Evolutionary conservation across 2,797 vertebrate genomes (phyloP).

Genomic region (Hydrolagus colliei): DNA sequence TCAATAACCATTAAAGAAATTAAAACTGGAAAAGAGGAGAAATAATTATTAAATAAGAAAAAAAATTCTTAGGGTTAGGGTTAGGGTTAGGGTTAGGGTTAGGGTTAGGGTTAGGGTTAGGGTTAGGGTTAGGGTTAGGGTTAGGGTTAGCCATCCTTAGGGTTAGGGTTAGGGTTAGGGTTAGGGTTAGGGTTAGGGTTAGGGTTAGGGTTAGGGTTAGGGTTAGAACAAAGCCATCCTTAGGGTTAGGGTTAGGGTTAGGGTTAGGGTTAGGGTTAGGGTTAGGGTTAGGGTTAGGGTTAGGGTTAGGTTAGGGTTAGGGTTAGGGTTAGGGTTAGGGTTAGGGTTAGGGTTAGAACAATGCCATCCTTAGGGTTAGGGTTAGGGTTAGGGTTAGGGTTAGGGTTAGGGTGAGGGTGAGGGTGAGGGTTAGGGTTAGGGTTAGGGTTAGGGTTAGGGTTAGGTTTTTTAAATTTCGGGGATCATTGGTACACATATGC

Average conservation of each 20-base stretch:
- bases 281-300: neutral
- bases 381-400: too few species aligned
- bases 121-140: neutral
- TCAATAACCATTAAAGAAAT: too few species aligned
- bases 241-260: neutral
- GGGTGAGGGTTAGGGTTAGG: too few species aligned
- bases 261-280: neutral
- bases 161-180: neutral
- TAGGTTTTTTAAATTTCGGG: neutral
- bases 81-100: constrained; percentile 11
- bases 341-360: too few species aligned
- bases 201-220: constrained; percentile 5
- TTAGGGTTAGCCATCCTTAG: too few species aligned
- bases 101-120: neutral
- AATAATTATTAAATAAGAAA: neutral
- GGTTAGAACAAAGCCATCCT: too few species aligned
- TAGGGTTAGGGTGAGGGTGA: too few species aligned
- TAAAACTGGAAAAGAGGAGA: too few species aligned
- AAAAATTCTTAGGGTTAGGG: constrained; percentile 7
- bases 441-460: neutral
- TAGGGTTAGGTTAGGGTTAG: too few species aligned
- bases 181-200: neutral
- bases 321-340: too few species aligned
- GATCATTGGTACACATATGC: too few species aligned
- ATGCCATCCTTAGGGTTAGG: too few species aligned